Percentiles rank a stretch among this genome's conserved stretches.
Evolutionary conservation across 2,113 vertebrate species (phyloP).

Genomic region (Euleptes europaea): DNA sequence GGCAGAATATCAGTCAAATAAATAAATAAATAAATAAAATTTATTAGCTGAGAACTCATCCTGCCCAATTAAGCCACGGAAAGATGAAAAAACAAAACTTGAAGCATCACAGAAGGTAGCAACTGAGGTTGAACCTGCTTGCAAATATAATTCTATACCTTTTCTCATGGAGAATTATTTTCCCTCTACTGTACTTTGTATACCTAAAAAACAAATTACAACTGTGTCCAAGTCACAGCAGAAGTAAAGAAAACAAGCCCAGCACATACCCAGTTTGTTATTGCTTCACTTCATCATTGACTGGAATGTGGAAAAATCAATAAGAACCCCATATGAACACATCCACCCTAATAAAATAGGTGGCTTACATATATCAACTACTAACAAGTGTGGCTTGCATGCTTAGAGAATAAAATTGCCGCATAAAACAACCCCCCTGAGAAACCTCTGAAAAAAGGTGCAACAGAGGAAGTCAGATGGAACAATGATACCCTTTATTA

Average conservation of each 20-base stretch:
- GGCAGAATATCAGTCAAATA: no score
- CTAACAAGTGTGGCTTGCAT: slow-evolving; percentile 58
- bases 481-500: slow-evolving; percentile 26
- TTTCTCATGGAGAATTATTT: slow-evolving; percentile 31
- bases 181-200: neutral
- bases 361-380: slow-evolving; percentile 62
- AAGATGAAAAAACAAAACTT: neutral
- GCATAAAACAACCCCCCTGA: slow-evolving; percentile 51
- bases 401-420: slow-evolving; percentile 53
- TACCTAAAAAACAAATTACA: slow-evolving; percentile 46
- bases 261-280: slow-evolving; percentile 48
- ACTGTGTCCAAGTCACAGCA: slow-evolving; percentile 30
- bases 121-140: slow-evolving; percentile 14
- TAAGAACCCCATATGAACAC: slow-evolving; percentile 51
- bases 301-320: slow-evolving; percentile 53
- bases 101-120: slow-evolving; percentile 7
- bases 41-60: neutral
- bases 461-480: slow-evolving; percentile 31
- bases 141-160: slow-evolving; percentile 2
- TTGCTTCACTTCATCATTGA: slow-evolving; percentile 54
- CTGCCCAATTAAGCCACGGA: neutral
- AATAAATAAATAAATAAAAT: no score
- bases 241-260: slow-evolving; percentile 53
- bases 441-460: slow-evolving; percentile 33
- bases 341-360: slow-evolving; percentile 59